Conservation (phyloP, 2,113 vertebrate genomes). For the Potamarius usumacintae region DNA sequence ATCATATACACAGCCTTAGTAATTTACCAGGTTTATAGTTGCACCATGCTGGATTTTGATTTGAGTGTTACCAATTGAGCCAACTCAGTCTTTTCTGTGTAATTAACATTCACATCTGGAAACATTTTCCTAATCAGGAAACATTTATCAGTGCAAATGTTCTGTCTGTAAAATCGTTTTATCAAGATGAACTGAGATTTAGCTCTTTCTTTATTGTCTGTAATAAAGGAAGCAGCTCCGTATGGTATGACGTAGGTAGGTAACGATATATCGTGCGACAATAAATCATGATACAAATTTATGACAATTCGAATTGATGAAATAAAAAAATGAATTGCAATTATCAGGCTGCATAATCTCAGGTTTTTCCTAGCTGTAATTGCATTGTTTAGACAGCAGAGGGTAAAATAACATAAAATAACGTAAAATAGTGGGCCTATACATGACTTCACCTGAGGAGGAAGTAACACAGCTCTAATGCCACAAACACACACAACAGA, state of each 20-base stretch:
- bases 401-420: no score
- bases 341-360: no score
- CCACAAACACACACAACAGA: no score
- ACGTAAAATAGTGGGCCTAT: no score
- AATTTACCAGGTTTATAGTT: constrained; percentile 1
- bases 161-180: neutral
- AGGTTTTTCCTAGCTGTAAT: no score
- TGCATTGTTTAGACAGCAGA: no score
- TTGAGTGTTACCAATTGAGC: neutral
- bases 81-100: neutral
- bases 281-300: no score
- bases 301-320: no score
- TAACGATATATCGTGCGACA: no score
- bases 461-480: no score
- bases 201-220: constrained; percentile 24
- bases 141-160: neutral
- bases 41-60: neutral
- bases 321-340: no score
- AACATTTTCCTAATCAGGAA: neutral
- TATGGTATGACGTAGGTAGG: neutral
- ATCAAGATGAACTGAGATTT: constrained; percentile 27
- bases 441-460: no score
- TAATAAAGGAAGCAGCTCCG: constrained; percentile 32
- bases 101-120: neutral
- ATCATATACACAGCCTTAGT: neutral